Evolutionary conservation across 1,140 invertebrate genomes (phyloP).

Genomic region (Ruditapes philippinarum): DNA sequence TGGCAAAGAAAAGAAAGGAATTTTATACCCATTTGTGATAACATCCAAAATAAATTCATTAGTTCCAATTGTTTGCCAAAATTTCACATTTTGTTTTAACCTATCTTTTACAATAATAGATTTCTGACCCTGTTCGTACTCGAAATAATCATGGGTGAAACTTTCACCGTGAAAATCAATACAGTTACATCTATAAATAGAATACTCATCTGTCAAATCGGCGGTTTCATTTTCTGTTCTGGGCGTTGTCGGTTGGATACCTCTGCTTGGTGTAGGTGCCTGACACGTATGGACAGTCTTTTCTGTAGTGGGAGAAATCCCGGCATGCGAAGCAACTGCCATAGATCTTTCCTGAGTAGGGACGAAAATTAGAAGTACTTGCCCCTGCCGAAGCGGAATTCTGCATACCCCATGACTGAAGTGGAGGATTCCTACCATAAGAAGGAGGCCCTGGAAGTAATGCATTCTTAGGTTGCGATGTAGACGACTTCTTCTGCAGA

Average conservation of each 20-base stretch:
- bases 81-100: conserved; percentile 20
- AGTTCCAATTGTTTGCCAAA: conserved; percentile 15
- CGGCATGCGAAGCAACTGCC: conserved; percentile 8
- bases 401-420: background rate
- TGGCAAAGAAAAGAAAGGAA: conserved; percentile 31
- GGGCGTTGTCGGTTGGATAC: background rate
- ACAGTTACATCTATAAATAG: background rate
- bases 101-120: conserved; percentile 51
- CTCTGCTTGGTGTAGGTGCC: background rate
- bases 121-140: conserved; percentile 34
- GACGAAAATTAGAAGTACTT: conserved; percentile 34
- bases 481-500: background rate
- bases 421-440: background rate
- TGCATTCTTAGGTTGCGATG: background rate
- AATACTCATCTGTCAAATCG: conserved; percentile 37
- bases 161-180: background rate
- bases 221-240: background rate
- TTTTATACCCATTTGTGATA: conserved; percentile 42
- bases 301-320: conserved; percentile 4
- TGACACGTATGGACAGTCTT: conserved; percentile 25
- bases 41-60: conserved; percentile 39
- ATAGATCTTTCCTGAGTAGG: background rate
- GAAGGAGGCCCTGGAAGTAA: background rate
- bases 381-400: background rate
- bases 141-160: background rate